phyloP scores from a whole-genome alignment of 2,113 vertebrate genomes.

The Melanerpes aurifrons region DNA sequence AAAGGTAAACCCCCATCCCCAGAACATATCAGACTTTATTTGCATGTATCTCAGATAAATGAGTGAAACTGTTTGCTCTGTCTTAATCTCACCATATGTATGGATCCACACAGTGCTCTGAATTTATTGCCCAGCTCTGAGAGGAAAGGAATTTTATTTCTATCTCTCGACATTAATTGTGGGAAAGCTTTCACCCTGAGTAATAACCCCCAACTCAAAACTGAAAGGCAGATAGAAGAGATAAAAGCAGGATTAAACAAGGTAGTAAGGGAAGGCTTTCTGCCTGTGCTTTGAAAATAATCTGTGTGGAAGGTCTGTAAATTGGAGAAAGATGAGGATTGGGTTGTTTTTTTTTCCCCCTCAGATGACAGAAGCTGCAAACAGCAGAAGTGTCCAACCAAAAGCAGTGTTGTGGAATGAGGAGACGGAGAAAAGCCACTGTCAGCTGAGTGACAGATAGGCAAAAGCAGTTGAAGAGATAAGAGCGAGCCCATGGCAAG shows the following conservation, averaged over 20 bases:
- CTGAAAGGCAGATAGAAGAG: not conserved
- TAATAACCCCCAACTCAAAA: not conserved
- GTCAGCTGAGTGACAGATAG: not conserved
- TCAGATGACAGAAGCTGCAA: not conserved
- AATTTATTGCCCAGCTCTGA: not conserved
- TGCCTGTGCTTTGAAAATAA: not conserved
- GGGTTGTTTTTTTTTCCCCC: too few relatives aligned
- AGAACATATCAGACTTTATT: not conserved
- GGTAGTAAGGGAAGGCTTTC: not conserved
- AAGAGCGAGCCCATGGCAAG: not conserved
- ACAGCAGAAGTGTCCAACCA: not conserved
- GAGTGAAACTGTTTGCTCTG: not conserved
- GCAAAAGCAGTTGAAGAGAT: not conserved
- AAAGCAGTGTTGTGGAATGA: not conserved
- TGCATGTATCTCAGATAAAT: not conserved
- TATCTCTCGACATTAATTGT: not conserved
- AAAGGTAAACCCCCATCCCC: not conserved
- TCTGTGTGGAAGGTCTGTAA: not conserved
- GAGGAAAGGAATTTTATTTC: not conserved
- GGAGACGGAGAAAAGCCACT: not conserved
- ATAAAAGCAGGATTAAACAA: not conserved
- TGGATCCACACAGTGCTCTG: not conserved
- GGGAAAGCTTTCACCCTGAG: not conserved
- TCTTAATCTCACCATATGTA: not conserved
- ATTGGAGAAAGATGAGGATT: fast-evolving